Conservation (phyloP, 2,113 vertebrate genomes). For the Mixornis gularis region DNA sequence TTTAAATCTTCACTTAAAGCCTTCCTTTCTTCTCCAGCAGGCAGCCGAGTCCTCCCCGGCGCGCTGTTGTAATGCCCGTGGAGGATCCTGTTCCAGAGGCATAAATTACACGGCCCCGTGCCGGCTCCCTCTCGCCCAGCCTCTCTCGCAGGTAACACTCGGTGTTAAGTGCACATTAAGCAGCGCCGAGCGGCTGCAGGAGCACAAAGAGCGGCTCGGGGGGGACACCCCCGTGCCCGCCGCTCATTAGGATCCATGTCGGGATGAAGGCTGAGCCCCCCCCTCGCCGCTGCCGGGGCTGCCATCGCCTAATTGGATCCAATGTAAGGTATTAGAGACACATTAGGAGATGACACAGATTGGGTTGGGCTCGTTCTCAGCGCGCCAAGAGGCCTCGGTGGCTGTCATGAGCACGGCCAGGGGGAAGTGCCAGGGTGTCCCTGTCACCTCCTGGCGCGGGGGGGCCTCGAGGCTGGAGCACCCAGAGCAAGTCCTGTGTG, state of each 20-base stretch:
- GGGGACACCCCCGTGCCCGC: background rate
- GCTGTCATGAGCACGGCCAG: background rate
- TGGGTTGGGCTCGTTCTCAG: conserved; percentile 16
- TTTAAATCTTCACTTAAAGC: conserved; percentile 55
- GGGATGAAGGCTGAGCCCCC: background rate
- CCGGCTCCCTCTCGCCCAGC: background rate
- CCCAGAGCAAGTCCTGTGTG: rapidly evolving
- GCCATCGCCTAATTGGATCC: conserved; percentile 50
- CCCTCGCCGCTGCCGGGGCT: background rate
- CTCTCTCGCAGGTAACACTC: conserved; percentile 33
- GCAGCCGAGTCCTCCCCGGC: conserved; percentile 8
- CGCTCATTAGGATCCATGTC: conserved; percentile 5
- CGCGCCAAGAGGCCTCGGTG: background rate
- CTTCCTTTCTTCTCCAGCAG: conserved; percentile 40
- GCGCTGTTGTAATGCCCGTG: conserved; percentile 10
- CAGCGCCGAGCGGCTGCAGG: background rate
- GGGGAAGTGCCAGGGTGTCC: background rate
- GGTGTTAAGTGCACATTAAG: conserved; percentile 45
- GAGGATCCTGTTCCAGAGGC: conserved; percentile 45
- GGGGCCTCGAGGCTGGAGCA: background rate
- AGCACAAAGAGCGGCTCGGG: background rate
- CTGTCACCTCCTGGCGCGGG: background rate
- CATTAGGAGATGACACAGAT: conserved; percentile 41
- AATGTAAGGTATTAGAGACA: background rate
- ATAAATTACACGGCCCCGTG: conserved; percentile 20